phyloP scores from a whole-genome alignment of 2,113 vertebrate genomes.

The Coracopsis vasa region DNA sequence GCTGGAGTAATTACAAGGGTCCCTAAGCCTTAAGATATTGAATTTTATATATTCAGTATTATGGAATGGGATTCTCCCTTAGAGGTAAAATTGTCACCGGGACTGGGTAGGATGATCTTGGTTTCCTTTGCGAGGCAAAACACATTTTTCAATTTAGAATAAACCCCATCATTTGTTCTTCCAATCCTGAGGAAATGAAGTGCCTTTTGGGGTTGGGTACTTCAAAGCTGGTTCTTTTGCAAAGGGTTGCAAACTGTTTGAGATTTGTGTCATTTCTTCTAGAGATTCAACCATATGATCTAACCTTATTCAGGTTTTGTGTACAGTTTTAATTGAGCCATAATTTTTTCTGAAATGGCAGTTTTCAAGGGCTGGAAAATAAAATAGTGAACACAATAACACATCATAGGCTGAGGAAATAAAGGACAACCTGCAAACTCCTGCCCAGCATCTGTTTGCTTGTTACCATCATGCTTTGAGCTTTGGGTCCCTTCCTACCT shows the following conservation, averaged over 20 bases:
- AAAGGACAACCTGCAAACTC: not conserved
- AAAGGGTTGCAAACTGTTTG: not conserved
- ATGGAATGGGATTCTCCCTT: not conserved
- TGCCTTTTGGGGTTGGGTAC: not conserved
- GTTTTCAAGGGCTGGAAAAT: not conserved
- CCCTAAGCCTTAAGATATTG: not conserved
- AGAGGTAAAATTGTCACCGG: not conserved
- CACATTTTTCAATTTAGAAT: slow-evolving; percentile 10
- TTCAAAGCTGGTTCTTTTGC: not conserved
- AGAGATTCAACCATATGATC: not conserved
- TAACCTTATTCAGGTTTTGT: not conserved
- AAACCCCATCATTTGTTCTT: not conserved
- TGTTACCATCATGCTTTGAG: not conserved
- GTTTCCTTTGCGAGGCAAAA: not conserved
- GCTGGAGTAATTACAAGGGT: not conserved
- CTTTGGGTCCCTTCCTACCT: not conserved
- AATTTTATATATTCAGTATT: not conserved
- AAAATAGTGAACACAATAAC: not conserved
- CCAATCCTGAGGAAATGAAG: slow-evolving; percentile 19
- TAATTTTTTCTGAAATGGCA: not conserved
- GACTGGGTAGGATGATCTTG: not conserved
- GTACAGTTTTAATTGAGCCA: not conserved
- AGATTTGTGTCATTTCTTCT: not conserved
- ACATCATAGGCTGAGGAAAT: not conserved
- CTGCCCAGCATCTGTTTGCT: not conserved